Base-by-base conservation (phyloP, 2,888 invertebrate genomes). In the Cryptocheilus praepositus region DNA sequence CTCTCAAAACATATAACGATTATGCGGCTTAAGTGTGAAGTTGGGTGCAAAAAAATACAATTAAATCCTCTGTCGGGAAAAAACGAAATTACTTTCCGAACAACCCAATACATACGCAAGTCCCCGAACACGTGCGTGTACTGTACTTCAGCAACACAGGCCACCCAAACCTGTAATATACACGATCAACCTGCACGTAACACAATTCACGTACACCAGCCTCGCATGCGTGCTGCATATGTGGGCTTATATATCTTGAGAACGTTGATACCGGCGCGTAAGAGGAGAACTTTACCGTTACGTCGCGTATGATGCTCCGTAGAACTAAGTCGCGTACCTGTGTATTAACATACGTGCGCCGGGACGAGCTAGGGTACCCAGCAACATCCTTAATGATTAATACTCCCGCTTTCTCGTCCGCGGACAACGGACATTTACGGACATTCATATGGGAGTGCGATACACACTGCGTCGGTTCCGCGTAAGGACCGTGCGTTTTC, bases 351-450 rank as follows among this genome's bases (percentile, higher is more conserved):
- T 36, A 36, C 11, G 36, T 8, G 28, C 25, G 36, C 21, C 22
- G 5, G 25, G 43, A 25, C 22, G 5, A 21, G 45, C 45, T 15
- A 21, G 53, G 51, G 22, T 60, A 75, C 78, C n/a, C 76, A 74
- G 77, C 74, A 78, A 81, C 80, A 77, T 83, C 82, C 73, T 84
- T 86, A 74, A 78, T 87, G 87, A 87, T 87, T 87, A 86, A 87
- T 86, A 85, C 82, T 77, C 77, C 69, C 67, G 61, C 65, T 75
- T 69, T 71, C 74, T 56, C 72, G 70, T 79, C 69, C 67, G 67
- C 72, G 76, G 71, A 79, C 81, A 77, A 80, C 82, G 81, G 79
- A 84, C 81, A 84, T 84, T 84, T 78, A 79, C 79, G 75, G 79
- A 83, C 86, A 85, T 85, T 86, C 85, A 85, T 86, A 80, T 79